Base-by-base conservation (phyloP, 2,888 invertebrate genomes). In the Sinhomidia bicolor region DNA sequence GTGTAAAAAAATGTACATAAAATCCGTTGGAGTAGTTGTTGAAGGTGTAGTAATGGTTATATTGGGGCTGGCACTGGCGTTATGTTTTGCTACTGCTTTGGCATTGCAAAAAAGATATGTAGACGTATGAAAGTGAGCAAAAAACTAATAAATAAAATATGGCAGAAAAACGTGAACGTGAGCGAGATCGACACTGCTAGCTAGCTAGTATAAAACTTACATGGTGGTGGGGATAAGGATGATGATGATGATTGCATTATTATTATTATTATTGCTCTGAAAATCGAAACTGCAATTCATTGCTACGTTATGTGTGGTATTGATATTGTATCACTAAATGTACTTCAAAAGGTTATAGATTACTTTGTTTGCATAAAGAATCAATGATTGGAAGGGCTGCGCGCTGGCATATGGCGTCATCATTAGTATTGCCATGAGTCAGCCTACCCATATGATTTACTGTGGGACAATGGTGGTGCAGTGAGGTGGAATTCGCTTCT, bases 31-130 rank as follows among this genome's bases (percentile, higher is more conserved):
- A 20, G 65, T 7, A 65, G 65, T 65, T 23, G 20, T 14, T 1
- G 4, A 6, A n/a, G 32, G 32, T 32, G 65, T 65, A 65, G n/a
- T 65, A 32, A 65, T 65, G 65, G 65, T 65, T 65, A 5, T 32
- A 65, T 65, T 65, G 65, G 17, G 65, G 65, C 9, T 65, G 32
- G 65, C 65, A 32, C 65, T 32, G 65, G 32, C 32, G 6, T 2
- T 44, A n/a, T 3, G 9, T 1, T 5, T 60, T 32, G 65, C 32
- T 32, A 32, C 32, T 65, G 32, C n/a, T n/a, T n/a, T n/a, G 65
- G 32, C 10, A 44, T 44, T 12, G 32, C 29, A 65, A 65, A 65
- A 6, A 14, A 7, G 6, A 32, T 6, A 4, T 10, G n/a, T 29
- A n/a, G n/a, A n/a, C n/a, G n/a, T n/a, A n/a, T n/a, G n/a, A n/a